Conservation (phyloP, 2,113 vertebrate genomes). For the Scytalopus superciliaris region DNA sequence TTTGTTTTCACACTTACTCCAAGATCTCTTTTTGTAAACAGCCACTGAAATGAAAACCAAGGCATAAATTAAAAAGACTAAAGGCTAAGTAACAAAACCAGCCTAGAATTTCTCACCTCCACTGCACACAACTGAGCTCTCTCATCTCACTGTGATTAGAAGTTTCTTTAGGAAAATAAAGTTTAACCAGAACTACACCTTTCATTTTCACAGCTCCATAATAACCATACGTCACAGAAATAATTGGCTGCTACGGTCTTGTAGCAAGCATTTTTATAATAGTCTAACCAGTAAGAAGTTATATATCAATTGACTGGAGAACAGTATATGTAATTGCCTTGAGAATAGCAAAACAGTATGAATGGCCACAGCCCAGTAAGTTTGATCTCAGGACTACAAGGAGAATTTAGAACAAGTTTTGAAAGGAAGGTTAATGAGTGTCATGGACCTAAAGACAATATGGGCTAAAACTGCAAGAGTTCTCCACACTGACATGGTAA, state of each 20-base stretch:
- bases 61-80: background rate
- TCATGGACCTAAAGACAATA: background rate
- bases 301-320: background rate
- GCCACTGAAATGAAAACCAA: constrained; percentile 12
- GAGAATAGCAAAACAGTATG: background rate
- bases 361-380: background rate
- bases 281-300: background rate
- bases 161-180: background rate
- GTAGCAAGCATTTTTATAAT: background rate
- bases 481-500: background rate
- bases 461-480: background rate
- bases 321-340: background rate
- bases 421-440: background rate
- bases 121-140: background rate
- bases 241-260: background rate
- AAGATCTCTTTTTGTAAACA: constrained; percentile 18
- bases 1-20: constrained; percentile 15
- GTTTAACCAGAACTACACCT: background rate
- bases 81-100: background rate
- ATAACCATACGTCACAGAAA: background rate
- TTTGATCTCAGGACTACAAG: background rate
- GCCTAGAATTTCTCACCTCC: background rate
- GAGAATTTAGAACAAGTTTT: background rate
- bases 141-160: background rate
- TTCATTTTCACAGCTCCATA: background rate